Conservation (phyloP, 2,797 vertebrate genomes). For the Lophotriccus pileatus region DNA sequence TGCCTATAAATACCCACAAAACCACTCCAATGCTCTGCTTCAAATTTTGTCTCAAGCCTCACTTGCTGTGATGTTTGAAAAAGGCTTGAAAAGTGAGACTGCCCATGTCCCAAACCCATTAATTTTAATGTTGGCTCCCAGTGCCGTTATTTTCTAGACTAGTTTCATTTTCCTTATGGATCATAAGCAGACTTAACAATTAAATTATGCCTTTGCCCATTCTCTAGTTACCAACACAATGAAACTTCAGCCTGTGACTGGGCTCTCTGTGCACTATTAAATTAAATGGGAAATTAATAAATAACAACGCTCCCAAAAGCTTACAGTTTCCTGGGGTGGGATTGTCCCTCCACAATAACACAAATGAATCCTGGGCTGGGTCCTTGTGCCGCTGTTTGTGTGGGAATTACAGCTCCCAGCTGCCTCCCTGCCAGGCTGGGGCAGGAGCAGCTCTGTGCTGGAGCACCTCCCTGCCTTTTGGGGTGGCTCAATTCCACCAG, state of each 20-base stretch:
- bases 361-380: neutral
- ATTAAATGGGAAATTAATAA: neutral
- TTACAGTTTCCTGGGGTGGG: neutral
- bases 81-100: neutral
- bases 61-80: neutral
- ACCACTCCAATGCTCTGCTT: neutral
- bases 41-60: neutral
- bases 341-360: neutral
- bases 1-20: neutral
- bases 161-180: neutral
- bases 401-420: neutral
- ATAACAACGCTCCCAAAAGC: neutral
- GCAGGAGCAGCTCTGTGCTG: neutral
- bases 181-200: neutral
- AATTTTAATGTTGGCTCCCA: neutral
- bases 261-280: fast-evolving
- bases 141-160: neutral
- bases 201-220: neutral
- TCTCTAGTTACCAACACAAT: neutral
- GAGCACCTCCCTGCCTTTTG: neutral
- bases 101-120: neutral
- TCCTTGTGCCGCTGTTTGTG: neutral
- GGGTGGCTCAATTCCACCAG: neutral
- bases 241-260: neutral
- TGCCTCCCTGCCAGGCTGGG: neutral